phyloP scores from a whole-genome alignment of 2,113 vertebrate species.

The Rhegmatorhina hoffmannsi region DNA sequence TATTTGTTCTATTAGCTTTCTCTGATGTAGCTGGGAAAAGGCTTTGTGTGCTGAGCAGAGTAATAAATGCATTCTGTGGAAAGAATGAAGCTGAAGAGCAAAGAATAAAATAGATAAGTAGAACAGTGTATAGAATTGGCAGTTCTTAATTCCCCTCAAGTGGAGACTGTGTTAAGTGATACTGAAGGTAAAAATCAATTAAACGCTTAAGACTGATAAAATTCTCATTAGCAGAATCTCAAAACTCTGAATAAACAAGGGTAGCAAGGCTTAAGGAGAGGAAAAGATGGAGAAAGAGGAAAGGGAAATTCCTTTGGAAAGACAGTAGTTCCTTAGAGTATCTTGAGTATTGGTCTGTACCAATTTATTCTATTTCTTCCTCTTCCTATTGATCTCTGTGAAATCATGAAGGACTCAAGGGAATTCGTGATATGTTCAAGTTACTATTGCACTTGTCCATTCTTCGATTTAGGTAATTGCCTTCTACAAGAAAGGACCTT shows the following conservation, averaged over 20 bases:
- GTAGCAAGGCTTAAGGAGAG: neutral
- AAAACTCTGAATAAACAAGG: neutral
- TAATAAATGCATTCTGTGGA: neutral
- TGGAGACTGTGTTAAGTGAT: neutral
- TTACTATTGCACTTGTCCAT: neutral
- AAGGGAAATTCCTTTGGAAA: neutral
- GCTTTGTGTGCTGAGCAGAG: neutral
- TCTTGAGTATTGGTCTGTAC: neutral
- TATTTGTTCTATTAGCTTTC: slow-evolving; percentile 3
- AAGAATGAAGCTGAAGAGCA: neutral
- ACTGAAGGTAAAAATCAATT: slow-evolving; percentile 8
- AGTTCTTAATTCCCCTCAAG: neutral
- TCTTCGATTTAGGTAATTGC: neutral
- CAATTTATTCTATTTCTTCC: neutral
- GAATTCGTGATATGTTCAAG: neutral
- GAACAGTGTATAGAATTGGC: neutral
- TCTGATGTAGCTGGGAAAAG: neutral
- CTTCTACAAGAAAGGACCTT: neutral
- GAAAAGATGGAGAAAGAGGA: neutral
- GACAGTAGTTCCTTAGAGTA: neutral
- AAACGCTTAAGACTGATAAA: neutral
- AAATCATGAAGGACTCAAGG: neutral
- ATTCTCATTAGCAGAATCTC: neutral
- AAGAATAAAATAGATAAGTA: neutral
- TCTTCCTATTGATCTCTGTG: neutral